Percentiles rank a stretch among this genome's conserved stretches.
These are phyloP conservation scores for Microcebus ravelobensis DNA, from an alignment of 2,113 vertebrate species.

Conservation along the genomic window DNA sequence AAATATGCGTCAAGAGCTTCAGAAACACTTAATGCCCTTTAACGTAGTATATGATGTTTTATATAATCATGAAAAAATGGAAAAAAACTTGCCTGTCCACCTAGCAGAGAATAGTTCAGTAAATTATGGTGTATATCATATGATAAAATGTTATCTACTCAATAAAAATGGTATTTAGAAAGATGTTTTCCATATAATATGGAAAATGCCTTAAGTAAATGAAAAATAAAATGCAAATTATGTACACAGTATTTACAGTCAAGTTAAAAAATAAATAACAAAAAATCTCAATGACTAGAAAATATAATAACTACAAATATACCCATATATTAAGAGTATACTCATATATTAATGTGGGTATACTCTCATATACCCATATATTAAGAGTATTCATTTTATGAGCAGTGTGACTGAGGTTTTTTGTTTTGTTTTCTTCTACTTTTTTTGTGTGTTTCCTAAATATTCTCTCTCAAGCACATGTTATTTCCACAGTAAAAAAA, in stretches of 20 bases:
- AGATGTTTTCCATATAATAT: not conserved
- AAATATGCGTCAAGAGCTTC: not conserved
- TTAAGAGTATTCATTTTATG: not conserved
- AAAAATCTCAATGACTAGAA: conserved; percentile 23
- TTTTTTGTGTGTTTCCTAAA: not conserved
- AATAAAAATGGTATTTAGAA: not conserved
- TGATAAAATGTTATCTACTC: not conserved
- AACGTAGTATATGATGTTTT: not conserved
- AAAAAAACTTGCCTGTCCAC: not conserved
- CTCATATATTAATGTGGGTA: no score
- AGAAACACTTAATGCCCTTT: not conserved
- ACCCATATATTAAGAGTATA: not conserved
- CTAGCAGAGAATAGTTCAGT: not conserved
- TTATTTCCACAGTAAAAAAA: not conserved
- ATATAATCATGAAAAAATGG: not conserved
- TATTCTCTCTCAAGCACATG: not conserved
- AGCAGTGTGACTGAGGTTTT: not conserved
- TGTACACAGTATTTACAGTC: not conserved
- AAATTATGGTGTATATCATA: not conserved
- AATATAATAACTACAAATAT: not conserved
- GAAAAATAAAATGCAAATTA: conserved; percentile 1
- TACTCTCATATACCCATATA: no score
- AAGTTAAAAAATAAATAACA: not conserved
- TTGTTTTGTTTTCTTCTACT: not conserved
- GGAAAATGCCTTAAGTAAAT: not conserved